Percentiles rank a stretch among this genome's conserved stretches.
These are phyloP conservation scores for Palaemon carinicauda DNA, from an alignment of 1,140 invertebrate genomes.

Conservation along the genomic window DNA sequence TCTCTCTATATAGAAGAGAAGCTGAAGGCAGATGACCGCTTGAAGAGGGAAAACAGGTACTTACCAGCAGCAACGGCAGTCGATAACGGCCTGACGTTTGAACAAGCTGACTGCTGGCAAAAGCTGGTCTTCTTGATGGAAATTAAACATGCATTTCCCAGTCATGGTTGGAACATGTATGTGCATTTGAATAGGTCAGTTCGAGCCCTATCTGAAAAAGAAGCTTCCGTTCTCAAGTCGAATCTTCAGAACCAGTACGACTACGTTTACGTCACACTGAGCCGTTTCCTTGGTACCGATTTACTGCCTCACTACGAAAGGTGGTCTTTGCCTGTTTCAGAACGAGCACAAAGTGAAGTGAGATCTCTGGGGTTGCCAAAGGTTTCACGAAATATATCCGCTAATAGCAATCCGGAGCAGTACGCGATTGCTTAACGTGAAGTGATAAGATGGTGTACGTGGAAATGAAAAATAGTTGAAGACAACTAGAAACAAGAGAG, in stretches of 20 bases:
- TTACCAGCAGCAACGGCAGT: constrained; percentile 2
- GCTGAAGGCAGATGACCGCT: neutral
- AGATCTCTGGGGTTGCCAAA: neutral
- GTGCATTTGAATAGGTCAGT: neutral
- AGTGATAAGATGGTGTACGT: no score
- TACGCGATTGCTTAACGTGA: no score
- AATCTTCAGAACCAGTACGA: neutral
- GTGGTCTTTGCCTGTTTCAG: neutral
- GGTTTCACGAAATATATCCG: neutral
- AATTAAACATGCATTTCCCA: constrained; percentile 24
- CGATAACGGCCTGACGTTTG: neutral
- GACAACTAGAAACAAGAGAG: no score
- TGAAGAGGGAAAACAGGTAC: constrained; percentile 15
- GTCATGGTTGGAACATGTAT: constrained; percentile 20
- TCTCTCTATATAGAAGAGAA: constrained; percentile 24
- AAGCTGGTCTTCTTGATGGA: constrained; percentile 31
- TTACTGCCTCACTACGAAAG: constrained; percentile 12
- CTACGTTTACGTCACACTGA: constrained; percentile 12
- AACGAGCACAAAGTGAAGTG: neutral
- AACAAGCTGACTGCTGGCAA: constrained; percentile 4
- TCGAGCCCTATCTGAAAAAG: neutral
- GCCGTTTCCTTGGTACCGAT: neutral
- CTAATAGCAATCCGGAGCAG: no score
- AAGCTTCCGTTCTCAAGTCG: neutral
- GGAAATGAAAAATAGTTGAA: no score